Conservation (phyloP, 2,797 vertebrate genomes). For the Discoglossus pictus region DNA sequence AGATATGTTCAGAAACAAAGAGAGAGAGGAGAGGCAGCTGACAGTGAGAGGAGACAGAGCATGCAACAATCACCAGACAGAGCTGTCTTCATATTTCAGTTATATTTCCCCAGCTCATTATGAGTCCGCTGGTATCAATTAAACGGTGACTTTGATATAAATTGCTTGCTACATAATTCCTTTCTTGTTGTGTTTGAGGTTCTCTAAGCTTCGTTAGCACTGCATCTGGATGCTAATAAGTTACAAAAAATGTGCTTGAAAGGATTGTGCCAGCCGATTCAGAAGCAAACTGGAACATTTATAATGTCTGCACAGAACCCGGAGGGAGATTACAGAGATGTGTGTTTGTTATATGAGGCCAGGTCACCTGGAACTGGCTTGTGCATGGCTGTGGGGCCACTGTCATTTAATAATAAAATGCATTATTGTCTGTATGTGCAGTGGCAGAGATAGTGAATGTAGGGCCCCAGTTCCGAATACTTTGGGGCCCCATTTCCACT, state of each 20-base stretch:
- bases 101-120: background rate
- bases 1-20: background rate
- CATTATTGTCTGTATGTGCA: too few species aligned
- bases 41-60: background rate
- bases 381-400: too few species aligned
- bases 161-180: slow-evolving; percentile 16
- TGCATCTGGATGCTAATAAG: slow-evolving; percentile 14
- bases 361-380: too few species aligned
- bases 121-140: slow-evolving; percentile 19
- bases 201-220: slow-evolving; percentile 7
- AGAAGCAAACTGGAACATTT: slow-evolving; percentile 4
- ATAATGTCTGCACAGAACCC: background rate
- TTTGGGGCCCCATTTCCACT: too few species aligned
- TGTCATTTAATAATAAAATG: too few species aligned
- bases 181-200: slow-evolving; percentile 21
- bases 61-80: background rate
- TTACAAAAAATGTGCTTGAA: slow-evolving; percentile 2
- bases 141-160: slow-evolving; percentile 29
- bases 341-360: too few species aligned
- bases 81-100: background rate
- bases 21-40: background rate
- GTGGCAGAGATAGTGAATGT: too few species aligned
- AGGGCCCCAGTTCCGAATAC: too few species aligned
- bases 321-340: background rate
- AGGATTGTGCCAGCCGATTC: background rate